phyloP scores from a whole-genome alignment of 2,797 vertebrate species.

The Lepilemur ruficaudatus region DNA sequence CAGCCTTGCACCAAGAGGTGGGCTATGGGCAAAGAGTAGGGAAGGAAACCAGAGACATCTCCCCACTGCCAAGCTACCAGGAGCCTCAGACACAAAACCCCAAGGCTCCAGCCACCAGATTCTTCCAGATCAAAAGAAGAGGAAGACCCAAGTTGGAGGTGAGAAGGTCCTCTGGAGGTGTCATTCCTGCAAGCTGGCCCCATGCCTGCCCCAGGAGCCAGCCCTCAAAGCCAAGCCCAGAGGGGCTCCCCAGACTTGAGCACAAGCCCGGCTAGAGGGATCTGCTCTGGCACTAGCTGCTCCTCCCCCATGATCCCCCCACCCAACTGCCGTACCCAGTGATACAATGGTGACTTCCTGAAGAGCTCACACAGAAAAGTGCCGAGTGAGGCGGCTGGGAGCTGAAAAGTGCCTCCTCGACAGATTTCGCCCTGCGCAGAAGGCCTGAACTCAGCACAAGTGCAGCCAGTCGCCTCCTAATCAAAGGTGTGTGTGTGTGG shows the following conservation, averaged over 20 bases:
- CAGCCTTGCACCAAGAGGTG: neutral
- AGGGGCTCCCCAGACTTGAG: neutral
- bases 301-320: neutral
- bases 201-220: neutral
- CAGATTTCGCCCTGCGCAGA: conserved; percentile 72
- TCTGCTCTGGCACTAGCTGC: neutral
- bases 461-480: conserved; percentile 67
- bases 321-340: conserved; percentile 70
- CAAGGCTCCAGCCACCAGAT: accelerated
- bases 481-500: conserved; percentile 31
- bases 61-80: neutral
- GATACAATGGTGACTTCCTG: conserved; percentile 80
- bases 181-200: neutral
- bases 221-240: neutral
- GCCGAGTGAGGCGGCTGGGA: conserved; percentile 68
- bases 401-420: conserved; percentile 77
- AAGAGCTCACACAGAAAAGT: conserved; percentile 79
- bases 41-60: neutral
- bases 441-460: conserved; percentile 81
- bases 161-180: neutral
- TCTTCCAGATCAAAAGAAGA: neutral
- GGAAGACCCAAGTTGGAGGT: neutral
- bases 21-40: neutral
- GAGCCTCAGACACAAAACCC: neutral
- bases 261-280: neutral